Evolutionary conservation across 2,888 invertebrate genomes (phyloP).

Genomic region (Camptogramma bilineatum): DNA sequence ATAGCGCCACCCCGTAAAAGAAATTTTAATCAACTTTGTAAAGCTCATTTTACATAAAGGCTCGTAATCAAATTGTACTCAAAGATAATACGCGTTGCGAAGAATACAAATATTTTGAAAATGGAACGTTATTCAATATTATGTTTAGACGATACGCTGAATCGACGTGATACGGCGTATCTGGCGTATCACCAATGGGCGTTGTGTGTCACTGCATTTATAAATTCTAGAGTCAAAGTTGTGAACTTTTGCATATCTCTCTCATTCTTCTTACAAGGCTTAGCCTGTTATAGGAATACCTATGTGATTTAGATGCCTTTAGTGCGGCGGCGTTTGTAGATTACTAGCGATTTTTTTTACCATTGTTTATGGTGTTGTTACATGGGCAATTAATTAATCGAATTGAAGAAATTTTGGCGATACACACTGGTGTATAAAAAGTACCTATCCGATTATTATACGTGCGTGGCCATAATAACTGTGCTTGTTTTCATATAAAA

Average conservation of each 20-base stretch:
- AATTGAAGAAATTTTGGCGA: not conserved
- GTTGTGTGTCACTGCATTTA: slow-evolving; percentile 32
- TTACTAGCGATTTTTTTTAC: slow-evolving; percentile 42
- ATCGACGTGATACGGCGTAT: not conserved
- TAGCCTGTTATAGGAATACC: slow-evolving; percentile 72
- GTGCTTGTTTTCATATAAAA: not conserved
- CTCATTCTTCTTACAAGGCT: slow-evolving; percentile 62
- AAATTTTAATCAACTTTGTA: not conserved
- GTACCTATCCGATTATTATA: too few relatives aligned
- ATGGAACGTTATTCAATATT: not conserved
- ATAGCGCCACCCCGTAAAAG: not conserved
- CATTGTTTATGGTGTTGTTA: slow-evolving; percentile 40
- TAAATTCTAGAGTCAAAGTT: slow-evolving; percentile 57
- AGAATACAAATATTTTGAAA: not conserved
- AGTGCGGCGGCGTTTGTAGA: slow-evolving; percentile 62
- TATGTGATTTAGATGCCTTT: slow-evolving; percentile 83
- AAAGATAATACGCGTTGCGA: not conserved
- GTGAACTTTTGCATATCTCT: slow-evolving; percentile 79
- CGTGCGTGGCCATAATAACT: not conserved
- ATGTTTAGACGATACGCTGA: not conserved
- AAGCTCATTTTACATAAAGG: not conserved
- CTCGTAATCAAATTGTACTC: not conserved
- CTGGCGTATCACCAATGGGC: not conserved
- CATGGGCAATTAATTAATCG: not conserved
- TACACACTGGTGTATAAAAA: not conserved